These are phyloP conservation scores for Anastrepha ludens DNA, from an alignment of 1,140 invertebrate genomes.

Conservation along the genomic window DNA sequence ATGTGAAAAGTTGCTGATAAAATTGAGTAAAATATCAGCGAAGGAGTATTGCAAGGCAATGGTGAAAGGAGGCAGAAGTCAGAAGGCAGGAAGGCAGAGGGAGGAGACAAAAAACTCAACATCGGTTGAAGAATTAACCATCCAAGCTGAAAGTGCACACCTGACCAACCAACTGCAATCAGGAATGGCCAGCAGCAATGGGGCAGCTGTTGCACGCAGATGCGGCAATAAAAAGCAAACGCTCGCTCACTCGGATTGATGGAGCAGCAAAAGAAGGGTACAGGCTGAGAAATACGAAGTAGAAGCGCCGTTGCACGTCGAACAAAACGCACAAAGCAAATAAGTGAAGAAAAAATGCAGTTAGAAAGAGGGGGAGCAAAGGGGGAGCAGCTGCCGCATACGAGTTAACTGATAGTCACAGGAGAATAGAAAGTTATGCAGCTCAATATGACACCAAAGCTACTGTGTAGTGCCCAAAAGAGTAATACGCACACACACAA, in stretches of 20 bases:
- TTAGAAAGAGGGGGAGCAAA: background rate
- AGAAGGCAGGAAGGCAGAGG: background rate
- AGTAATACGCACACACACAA: too few species aligned
- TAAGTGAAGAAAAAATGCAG: too few species aligned
- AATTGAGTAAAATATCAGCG: conserved; percentile 2
- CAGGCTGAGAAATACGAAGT: background rate
- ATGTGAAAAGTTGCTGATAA: background rate
- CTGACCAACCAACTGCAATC: conserved; percentile 14
- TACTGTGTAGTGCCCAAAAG: too few species aligned
- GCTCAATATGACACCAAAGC: too few species aligned
- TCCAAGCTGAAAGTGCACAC: background rate
- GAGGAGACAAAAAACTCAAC: background rate
- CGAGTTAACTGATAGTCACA: too few species aligned
- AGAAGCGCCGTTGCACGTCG: background rate
- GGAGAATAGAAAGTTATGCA: too few species aligned
- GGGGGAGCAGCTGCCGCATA: background rate
- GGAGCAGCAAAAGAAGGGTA: background rate
- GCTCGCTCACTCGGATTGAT: background rate
- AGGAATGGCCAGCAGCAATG: conserved; percentile 16
- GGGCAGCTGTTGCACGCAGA: background rate
- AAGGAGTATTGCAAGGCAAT: background rate
- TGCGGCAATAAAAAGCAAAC: background rate
- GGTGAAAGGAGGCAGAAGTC: too few species aligned
- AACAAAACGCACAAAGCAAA: background rate
- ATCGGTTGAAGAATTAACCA: background rate